These are phyloP conservation scores for Merodon equestris DNA, from an alignment of 2,888 invertebrate species.

Conservation along the genomic window DNA sequence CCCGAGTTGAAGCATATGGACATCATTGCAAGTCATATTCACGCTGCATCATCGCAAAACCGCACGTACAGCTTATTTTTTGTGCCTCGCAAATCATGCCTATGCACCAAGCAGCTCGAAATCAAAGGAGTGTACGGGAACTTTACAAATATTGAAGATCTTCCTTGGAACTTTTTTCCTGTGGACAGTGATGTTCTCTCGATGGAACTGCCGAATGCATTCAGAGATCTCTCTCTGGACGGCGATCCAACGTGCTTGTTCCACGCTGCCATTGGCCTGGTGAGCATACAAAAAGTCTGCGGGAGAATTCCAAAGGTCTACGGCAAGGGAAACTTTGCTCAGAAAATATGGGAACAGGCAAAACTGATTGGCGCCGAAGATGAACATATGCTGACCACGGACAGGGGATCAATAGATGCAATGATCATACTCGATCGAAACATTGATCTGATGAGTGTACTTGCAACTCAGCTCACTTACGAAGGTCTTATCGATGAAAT, in stretches of 20 bases:
- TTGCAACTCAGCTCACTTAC: constrained; percentile 97
- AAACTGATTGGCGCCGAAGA: constrained; percentile 86
- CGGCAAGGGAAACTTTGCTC: constrained; percentile 93
- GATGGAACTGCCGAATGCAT: constrained; percentile 91
- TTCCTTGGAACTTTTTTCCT: constrained; percentile 92
- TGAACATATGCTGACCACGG: constrained; percentile 77
- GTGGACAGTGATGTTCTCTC: constrained; percentile 95
- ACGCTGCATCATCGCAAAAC: constrained; percentile 72
- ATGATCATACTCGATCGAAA: constrained; percentile 93
- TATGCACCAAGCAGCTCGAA: constrained; percentile 92
- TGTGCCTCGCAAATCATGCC: constrained; percentile 90
- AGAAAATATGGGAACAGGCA: constrained; percentile 93
- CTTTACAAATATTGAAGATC: constrained; percentile 89
- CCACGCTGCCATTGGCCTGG: constrained; percentile 91
- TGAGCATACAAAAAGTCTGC: constrained; percentile 91
- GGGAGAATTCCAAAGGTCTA: constrained; percentile 93
- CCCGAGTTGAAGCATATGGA: constrained; percentile 92
- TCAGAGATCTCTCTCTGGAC: constrained; percentile 91
- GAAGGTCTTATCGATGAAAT: constrained; percentile 98
- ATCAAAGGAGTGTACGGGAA: constrained; percentile 89
- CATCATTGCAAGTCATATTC: constrained; percentile 87
- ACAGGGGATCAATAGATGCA: constrained; percentile 89
- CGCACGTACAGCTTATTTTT: constrained; percentile 94
- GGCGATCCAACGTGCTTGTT: constrained; percentile 93
- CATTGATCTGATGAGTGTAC: constrained; percentile 93